Conservation (phyloP, 1,140 invertebrate genomes). For the Whitmania pigra region DNA sequence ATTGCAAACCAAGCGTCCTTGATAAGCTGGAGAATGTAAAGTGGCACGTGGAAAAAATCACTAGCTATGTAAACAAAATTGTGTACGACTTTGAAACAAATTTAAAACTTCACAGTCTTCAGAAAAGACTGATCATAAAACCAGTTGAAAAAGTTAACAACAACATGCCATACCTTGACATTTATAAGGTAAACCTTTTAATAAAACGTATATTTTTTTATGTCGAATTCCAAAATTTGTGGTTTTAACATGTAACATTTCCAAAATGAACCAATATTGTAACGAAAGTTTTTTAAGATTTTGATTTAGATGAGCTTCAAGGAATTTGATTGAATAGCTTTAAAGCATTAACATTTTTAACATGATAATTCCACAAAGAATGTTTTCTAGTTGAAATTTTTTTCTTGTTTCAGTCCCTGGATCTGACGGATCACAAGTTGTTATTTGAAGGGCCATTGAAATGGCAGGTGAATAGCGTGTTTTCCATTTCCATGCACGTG, state of each 20-base stretch:
- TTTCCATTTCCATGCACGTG: slow-evolving; percentile 68
- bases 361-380: too few species aligned
- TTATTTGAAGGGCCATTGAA: slow-evolving; percentile 71
- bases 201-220: too few species aligned
- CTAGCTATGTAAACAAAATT: slow-evolving; percentile 78
- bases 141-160: slow-evolving; percentile 43
- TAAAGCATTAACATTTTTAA: too few species aligned
- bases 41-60: slow-evolving; percentile 69
- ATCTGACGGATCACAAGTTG: slow-evolving; percentile 65
- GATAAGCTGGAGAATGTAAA: slow-evolving; percentile 54
- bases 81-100: slow-evolving; percentile 81
- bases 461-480: slow-evolving; percentile 57
- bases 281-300: too few species aligned
- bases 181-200: slow-evolving; percentile 49
- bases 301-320: too few species aligned
- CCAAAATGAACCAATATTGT: too few species aligned
- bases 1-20: background rate
- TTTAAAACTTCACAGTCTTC: slow-evolving; percentile 68
- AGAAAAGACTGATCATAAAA: slow-evolving; percentile 63
- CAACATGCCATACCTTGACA: slow-evolving; percentile 44
- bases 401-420: slow-evolving; percentile 52
- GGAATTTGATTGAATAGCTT: too few species aligned
- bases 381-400: slow-evolving; percentile 16
- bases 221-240: too few species aligned
- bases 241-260: too few species aligned